phyloP scores from a whole-genome alignment of 2,888 invertebrate genomes.

The Zeuzera pyrina region DNA sequence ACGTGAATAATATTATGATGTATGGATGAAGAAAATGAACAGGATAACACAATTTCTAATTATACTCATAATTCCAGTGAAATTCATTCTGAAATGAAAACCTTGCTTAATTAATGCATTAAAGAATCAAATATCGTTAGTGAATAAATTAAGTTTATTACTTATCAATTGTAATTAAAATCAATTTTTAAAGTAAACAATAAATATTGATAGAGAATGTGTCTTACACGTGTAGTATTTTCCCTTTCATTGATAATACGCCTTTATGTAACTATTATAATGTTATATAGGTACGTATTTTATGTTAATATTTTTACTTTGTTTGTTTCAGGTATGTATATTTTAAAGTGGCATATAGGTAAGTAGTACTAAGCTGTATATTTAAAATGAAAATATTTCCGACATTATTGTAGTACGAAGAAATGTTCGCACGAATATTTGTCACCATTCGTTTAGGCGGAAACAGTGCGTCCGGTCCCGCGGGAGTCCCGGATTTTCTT shows the following conservation, averaged over 20 bases:
- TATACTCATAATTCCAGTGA: constrained; percentile 31
- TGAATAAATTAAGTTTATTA: no score
- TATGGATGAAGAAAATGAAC: constrained; percentile 54
- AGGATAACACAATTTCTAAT: constrained; percentile 36
- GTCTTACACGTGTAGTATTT: no score
- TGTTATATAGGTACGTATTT: constrained; percentile 9
- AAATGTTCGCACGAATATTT: constrained; percentile 24
- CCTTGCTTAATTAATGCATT: constrained; percentile 22
- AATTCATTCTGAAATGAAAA: constrained; percentile 25
- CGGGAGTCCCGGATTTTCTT: constrained; percentile 34
- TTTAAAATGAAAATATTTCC: no score
- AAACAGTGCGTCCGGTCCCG: constrained; percentile 41
- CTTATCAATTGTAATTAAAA: no score
- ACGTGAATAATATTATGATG: constrained; percentile 47
- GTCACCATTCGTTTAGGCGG: constrained; percentile 33
- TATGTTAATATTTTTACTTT: constrained; percentile 13
- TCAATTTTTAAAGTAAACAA: no score
- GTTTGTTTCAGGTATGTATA: constrained; percentile 47
- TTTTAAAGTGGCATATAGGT: no score
- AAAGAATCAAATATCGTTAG: constrained; percentile 16
- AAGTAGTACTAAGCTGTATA: no score
- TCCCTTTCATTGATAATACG: no score
- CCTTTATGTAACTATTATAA: no score
- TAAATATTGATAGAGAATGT: no score
- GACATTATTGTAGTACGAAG: no score